Conservation (phyloP, 1,140 invertebrate genomes). For the Psilanteris sp. region DNA sequence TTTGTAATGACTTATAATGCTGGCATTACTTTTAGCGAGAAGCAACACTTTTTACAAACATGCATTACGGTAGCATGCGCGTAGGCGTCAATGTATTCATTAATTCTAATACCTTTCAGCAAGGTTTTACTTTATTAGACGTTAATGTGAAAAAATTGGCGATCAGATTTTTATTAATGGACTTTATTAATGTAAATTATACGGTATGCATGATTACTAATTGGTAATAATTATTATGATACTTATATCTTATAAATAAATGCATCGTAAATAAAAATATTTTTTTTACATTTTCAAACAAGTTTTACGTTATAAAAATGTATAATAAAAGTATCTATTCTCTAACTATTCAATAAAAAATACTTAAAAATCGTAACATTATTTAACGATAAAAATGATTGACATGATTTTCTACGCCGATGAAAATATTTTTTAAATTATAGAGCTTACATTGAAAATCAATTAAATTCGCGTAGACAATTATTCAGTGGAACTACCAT, state of each 20-base stretch:
- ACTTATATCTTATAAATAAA: background rate
- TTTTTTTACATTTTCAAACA: too few species aligned
- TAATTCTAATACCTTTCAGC: conserved; percentile 20
- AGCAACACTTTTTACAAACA: conserved; percentile 24
- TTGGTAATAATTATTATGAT: background rate
- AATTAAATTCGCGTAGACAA: too few species aligned
- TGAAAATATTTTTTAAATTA: too few species aligned
- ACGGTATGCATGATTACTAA: background rate
- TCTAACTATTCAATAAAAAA: too few species aligned
- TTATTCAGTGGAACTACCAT: too few species aligned
- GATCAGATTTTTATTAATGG: conserved; percentile 1
- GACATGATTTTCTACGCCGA: too few species aligned
- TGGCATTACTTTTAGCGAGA: background rate
- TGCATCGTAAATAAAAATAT: too few species aligned
- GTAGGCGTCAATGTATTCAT: conserved; percentile 20
- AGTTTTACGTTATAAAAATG: too few species aligned
- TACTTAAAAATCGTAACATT: too few species aligned
- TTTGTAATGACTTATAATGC: conserved; percentile 25
- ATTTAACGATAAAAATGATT: too few species aligned
- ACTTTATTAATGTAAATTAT: background rate
- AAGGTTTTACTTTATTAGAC: conserved; percentile 4
- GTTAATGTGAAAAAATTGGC: conserved; percentile 1
- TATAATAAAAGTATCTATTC: too few species aligned
- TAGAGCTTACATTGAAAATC: too few species aligned
- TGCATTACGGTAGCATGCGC: conserved; percentile 13